These are phyloP conservation scores for Conomelus anceps DNA, from an alignment of 2,888 invertebrate genomes.

Conservation along the genomic window DNA sequence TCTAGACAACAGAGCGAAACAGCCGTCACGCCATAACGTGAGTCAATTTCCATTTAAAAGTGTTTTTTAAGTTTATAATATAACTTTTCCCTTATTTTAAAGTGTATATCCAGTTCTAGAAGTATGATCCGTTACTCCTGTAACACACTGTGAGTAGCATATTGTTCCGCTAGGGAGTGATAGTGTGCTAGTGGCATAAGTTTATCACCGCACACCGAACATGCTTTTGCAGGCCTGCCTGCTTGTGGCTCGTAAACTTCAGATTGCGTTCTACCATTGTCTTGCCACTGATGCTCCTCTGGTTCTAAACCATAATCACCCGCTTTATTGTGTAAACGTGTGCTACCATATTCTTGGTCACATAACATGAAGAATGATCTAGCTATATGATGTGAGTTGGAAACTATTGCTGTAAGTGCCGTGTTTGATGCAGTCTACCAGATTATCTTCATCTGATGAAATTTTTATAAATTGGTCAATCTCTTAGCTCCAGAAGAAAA, in stretches of 20 bases:
- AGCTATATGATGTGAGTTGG: background rate
- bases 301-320: background rate
- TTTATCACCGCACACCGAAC: background rate
- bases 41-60: too few species aligned
- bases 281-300: background rate
- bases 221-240: background rate
- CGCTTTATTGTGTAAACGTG: background rate
- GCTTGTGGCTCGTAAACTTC: background rate
- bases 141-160: background rate
- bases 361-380: background rate
- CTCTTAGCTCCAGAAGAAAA: too few species aligned
- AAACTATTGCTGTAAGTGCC: background rate
- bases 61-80: background rate
- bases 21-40: too few species aligned
- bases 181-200: background rate
- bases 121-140: background rate
- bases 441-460: background rate
- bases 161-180: too few species aligned
- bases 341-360: background rate
- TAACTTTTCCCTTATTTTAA: background rate
- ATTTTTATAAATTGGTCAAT: background rate
- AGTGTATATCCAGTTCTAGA: too few species aligned
- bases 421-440: background rate
- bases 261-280: background rate
- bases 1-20: too few species aligned